phyloP scores from a whole-genome alignment of 2,888 invertebrate genomes.

The Allacma fusca region DNA sequence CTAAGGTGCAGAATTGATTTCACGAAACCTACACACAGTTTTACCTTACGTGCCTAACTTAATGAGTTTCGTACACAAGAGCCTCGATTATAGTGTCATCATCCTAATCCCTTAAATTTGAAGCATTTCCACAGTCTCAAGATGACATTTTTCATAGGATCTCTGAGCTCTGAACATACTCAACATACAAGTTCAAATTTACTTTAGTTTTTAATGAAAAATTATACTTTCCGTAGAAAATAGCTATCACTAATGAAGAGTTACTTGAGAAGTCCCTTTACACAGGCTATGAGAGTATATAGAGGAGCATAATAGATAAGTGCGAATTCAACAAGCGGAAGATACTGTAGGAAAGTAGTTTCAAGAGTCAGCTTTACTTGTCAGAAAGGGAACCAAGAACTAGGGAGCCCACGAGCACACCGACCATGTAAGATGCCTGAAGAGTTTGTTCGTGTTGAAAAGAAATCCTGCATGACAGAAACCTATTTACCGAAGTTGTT shows the following conservation, averaged over 20 bases:
- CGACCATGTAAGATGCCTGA: slow-evolving; percentile 56
- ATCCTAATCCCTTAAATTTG: not conserved
- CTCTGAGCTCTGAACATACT: not conserved
- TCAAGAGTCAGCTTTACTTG: slow-evolving; percentile 46
- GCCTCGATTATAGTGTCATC: not conserved
- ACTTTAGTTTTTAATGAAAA: too few species aligned
- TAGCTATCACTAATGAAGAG: not conserved
- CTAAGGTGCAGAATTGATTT: not conserved
- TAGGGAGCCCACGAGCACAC: slow-evolving; percentile 56
- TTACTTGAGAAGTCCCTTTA: not conserved
- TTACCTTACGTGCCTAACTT: not conserved
- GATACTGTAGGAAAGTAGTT: slow-evolving; percentile 10
- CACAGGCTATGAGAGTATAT: not conserved
- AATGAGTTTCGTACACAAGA: slow-evolving; percentile 11
- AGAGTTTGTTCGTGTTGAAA: slow-evolving; percentile 31
- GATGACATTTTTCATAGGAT: not conserved
- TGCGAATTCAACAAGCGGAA: slow-evolving; percentile 18
- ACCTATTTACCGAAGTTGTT: slow-evolving; percentile 24
- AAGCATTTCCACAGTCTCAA: not conserved
- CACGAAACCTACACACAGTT: not conserved
- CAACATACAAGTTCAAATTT: too few species aligned
- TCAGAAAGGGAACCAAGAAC: slow-evolving; percentile 56
- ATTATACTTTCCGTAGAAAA: not conserved
- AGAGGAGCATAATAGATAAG: not conserved
- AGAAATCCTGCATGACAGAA: slow-evolving; percentile 36